Percentiles rank a stretch among this genome's conserved stretches.
Conservation (phyloP, 2,888 invertebrate genomes). For the Yponomeuta plumbellus region DNA sequence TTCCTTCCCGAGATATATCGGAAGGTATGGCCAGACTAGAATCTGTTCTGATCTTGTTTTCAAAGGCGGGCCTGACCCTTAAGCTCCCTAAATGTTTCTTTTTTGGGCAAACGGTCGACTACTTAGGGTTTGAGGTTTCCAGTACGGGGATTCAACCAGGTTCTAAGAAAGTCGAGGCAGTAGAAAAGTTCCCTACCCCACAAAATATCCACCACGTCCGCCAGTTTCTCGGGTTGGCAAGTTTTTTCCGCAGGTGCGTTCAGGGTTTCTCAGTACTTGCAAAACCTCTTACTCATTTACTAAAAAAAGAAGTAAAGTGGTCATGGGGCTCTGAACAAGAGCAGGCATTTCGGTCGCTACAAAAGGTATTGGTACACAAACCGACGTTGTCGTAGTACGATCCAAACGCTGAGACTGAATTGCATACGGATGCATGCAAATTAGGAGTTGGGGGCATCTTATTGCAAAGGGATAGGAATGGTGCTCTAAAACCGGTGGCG, state of each 20-base stretch:
- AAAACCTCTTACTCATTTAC: conserved; percentile 28
- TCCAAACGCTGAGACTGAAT: conserved; percentile 26
- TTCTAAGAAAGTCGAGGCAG: conserved; percentile 21
- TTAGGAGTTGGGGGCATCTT: conserved; percentile 35
- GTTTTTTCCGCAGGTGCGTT: conserved; percentile 35
- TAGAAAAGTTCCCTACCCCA: conserved; percentile 25
- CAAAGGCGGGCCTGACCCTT: conserved; percentile 28
- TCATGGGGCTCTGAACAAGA: conserved; percentile 26
- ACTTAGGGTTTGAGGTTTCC: conserved; percentile 29
- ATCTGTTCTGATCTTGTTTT: conserved; percentile 23
- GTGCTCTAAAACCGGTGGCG: conserved; percentile 23
- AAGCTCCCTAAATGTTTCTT: conserved; percentile 32
- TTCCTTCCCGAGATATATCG: not conserved
- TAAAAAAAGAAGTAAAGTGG: conserved; percentile 24
- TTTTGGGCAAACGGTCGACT: conserved; percentile 28
- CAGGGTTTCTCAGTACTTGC: conserved; percentile 28
- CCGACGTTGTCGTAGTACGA: conserved; percentile 35
- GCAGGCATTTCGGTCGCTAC: conserved; percentile 28
- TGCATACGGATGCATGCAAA: conserved; percentile 42
- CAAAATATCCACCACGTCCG: conserved; percentile 28
- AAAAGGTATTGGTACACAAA: conserved; percentile 25
- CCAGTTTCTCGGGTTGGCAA: conserved; percentile 32
- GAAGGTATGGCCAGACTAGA: not conserved
- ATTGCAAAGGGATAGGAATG: conserved; percentile 26
- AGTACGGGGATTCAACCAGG: conserved; percentile 29